Evolutionary conservation across 2,888 invertebrate genomes (phyloP).

Genomic region (Drosophila emarginata): DNA sequence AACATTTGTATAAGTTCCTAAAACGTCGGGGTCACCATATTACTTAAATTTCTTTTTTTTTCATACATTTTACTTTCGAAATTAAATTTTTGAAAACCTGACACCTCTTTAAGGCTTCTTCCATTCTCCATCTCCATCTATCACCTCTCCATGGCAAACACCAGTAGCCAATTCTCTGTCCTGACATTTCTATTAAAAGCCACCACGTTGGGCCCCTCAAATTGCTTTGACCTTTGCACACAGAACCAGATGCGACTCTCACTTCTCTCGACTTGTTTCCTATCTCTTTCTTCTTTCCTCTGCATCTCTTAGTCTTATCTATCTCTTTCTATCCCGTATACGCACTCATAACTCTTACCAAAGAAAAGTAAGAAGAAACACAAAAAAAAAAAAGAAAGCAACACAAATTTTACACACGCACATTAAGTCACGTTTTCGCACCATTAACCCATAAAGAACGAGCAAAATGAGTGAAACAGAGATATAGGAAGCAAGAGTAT

Average conservation of each 20-base stretch:
- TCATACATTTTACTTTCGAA: neutral
- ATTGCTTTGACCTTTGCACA: conserved; percentile 79
- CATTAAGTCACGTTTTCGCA: conserved; percentile 81
- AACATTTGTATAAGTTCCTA: neutral
- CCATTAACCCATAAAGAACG: conserved; percentile 80
- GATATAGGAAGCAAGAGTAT: neutral
- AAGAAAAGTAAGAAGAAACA: conserved; percentile 25
- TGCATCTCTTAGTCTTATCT: neutral
- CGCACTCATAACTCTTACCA: conserved; percentile 61
- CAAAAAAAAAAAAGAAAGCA: conserved; percentile 25
- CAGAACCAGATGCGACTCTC: conserved; percentile 67
- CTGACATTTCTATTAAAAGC: conserved; percentile 78
- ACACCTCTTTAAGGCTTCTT: conserved; percentile 9
- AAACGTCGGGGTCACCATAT: neutral
- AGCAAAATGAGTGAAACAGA: conserved; percentile 25
- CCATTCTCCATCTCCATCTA: neutral
- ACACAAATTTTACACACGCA: conserved; percentile 70
- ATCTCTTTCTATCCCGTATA: conserved; percentile 18
- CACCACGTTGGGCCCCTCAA: conserved; percentile 61
- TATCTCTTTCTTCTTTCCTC: neutral
- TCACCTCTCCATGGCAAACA: neutral
- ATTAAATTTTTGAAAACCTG: neutral
- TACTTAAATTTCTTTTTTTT: neutral
- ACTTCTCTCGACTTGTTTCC: neutral
- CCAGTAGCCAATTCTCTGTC: conserved; percentile 12